These are phyloP conservation scores for Mungos mungo DNA, from an alignment of 2,113 vertebrate species.

Conservation along the genomic window DNA sequence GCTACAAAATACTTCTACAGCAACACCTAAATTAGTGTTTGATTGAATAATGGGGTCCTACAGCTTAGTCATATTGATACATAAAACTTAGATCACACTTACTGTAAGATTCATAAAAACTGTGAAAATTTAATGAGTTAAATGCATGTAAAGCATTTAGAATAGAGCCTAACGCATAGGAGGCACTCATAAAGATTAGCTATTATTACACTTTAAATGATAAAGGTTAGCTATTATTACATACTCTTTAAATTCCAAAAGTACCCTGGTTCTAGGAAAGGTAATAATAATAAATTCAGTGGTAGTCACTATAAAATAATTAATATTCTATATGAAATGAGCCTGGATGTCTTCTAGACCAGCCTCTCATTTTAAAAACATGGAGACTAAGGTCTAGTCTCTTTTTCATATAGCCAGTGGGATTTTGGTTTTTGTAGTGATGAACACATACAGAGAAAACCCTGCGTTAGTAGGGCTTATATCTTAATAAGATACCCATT, in stretches of 20 bases:
- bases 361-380: not conserved
- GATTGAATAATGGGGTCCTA: not conserved
- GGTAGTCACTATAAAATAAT: not conserved
- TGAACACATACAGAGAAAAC: not conserved
- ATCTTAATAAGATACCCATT: not conserved
- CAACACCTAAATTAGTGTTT: not conserved
- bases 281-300: not conserved
- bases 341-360: not conserved
- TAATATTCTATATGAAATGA: not conserved
- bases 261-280: not conserved
- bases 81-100: not conserved
- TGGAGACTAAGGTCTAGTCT: not conserved
- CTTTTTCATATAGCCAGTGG: not conserved
- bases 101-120: not conserved
- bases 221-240: not conserved
- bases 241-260: not conserved
- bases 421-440: not conserved
- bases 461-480: not conserved
- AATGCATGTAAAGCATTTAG: not conserved
- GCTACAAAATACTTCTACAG: not conserved
- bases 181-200: not conserved
- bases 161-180: not conserved
- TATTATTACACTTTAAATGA: not conserved
- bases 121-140: conserved; percentile 5
- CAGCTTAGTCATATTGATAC: not conserved